Conservation (phyloP, 2,113 vertebrate genomes). For the Malaclemys terrapin region DNA sequence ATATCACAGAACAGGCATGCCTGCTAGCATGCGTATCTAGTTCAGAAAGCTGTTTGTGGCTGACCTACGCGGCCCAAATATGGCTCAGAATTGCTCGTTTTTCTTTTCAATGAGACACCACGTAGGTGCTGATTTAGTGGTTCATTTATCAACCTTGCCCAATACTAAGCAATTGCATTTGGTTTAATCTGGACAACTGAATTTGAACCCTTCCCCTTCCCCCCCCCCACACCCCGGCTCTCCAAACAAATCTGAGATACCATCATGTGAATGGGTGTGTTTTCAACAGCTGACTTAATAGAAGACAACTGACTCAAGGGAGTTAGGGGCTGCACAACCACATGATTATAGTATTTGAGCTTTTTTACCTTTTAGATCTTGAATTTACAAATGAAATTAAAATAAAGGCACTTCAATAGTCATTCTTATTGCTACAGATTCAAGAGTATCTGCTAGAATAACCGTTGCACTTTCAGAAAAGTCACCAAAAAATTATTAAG, state of each 20-base stretch:
- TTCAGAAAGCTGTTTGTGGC: neutral
- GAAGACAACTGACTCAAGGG: neutral
- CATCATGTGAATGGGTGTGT: neutral
- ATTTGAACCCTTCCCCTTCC: slow-evolving; percentile 40
- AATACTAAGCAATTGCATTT: slow-evolving; percentile 71
- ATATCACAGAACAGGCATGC: neutral
- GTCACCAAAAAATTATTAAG: slow-evolving; percentile 31
- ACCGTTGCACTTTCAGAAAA: neutral
- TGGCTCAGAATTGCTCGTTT: slow-evolving; percentile 43
- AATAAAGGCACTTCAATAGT: neutral
- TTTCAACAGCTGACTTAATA: slow-evolving; percentile 44
- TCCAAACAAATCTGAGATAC: slow-evolving; percentile 36
- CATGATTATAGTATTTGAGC: neutral
- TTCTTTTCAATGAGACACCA: slow-evolving; percentile 48
- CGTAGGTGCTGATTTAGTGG: slow-evolving; percentile 67
- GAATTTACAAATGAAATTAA: neutral
- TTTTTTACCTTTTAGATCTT: rapidly evolving
- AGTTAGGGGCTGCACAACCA: neutral
- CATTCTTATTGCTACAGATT: neutral
- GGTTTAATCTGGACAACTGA: slow-evolving; percentile 64
- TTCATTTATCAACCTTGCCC: slow-evolving; percentile 62
- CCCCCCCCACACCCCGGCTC: neutral
- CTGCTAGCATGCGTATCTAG: neutral
- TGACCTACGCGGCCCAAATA: slow-evolving; percentile 15
- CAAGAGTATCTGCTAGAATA: neutral